phyloP scores from a whole-genome alignment of 2,113 vertebrate species.

The Spilogale gracilis region DNA sequence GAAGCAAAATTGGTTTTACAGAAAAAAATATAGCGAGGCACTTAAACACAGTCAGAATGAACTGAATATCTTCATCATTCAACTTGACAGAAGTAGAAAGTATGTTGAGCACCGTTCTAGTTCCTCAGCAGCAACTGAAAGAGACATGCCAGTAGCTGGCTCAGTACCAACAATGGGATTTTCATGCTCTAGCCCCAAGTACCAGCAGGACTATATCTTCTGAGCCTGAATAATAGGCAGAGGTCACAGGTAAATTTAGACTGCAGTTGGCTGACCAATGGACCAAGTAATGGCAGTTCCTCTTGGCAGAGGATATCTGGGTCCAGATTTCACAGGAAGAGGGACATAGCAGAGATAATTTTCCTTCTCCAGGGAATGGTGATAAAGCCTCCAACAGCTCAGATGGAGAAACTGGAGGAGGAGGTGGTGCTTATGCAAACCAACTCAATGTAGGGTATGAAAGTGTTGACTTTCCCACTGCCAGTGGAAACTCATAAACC shows the following conservation, averaged over 20 bases:
- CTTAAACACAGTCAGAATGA: conserved; percentile 99
- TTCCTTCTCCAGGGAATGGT: conserved; percentile 93
- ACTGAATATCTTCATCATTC: conserved; percentile 99
- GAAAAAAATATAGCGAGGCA: conserved; percentile 99
- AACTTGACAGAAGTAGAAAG: conserved; percentile 98
- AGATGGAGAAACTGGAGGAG: conserved; percentile 94
- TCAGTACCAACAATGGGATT: conserved; percentile 92
- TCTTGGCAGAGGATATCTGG: conserved; percentile 94
- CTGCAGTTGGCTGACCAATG: conserved; percentile 95
- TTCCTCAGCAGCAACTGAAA: conserved; percentile 97
- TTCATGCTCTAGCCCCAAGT: conserved; percentile 86
- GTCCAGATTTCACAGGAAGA: conserved; percentile 95
- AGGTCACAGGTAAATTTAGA: conserved; percentile 91
- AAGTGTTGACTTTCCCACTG: conserved; percentile 99
- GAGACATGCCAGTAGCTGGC: conserved; percentile 95
- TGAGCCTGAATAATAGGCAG: conserved; percentile 90
- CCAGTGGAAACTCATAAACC: conserved; percentile 98
- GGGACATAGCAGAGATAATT: conserved; percentile 95
- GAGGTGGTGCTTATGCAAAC: conserved; percentile 92
- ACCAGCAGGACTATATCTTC: conserved; percentile 94
- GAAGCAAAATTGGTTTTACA: conserved; percentile 99
- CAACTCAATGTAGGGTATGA: conserved; percentile 97
- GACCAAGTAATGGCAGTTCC: conserved; percentile 96
- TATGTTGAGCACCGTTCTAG: conserved; percentile 99
- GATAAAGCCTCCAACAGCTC: conserved; percentile 97